Percentiles rank a stretch among this genome's conserved stretches.
Evolutionary conservation across 2,113 vertebrate species (phyloP).

Genomic region (Amia ocellicauda): DNA sequence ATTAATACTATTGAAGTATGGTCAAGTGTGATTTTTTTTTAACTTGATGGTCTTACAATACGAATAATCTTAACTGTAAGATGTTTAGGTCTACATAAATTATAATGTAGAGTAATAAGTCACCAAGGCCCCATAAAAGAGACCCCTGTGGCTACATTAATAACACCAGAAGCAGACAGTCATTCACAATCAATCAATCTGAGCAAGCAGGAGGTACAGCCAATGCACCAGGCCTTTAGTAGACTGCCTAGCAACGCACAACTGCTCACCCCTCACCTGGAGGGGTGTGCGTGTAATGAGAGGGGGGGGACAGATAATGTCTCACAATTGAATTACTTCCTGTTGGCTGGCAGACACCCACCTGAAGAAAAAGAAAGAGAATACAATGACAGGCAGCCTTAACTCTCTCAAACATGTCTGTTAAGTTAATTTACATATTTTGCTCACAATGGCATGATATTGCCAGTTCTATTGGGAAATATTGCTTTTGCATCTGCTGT

Average conservation of each 20-base stretch:
- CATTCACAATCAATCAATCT: slow-evolving; percentile 7
- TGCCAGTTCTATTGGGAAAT: too few species aligned
- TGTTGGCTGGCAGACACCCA: slow-evolving; percentile 5
- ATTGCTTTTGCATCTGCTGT: too few species aligned
- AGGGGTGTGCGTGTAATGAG: not conserved
- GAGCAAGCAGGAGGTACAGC: not conserved
- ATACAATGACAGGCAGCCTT: too few species aligned
- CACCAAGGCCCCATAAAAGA: not conserved
- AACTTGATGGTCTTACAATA: too few species aligned
- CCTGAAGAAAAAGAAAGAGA: slow-evolving; percentile 15
- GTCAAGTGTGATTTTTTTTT: too few species aligned
- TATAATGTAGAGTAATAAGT: not conserved
- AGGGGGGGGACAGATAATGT: too few species aligned
- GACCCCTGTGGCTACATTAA: slow-evolving; percentile 9
- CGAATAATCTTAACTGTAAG: too few species aligned
- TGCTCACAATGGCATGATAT: too few species aligned
- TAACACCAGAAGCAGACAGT: slow-evolving; percentile 9
- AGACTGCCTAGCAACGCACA: slow-evolving; percentile 21
- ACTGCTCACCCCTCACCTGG: slow-evolving; percentile 4
- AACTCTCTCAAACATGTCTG: too few species aligned
- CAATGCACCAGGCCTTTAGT: slow-evolving; percentile 6
- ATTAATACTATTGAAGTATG: too few species aligned
- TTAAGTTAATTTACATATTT: too few species aligned
- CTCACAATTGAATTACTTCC: not conserved
- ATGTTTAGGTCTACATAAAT: not conserved